Base-by-base conservation (phyloP, 64 coral and sea anemone species). In the Stichodactyla helianthus region DNA sequence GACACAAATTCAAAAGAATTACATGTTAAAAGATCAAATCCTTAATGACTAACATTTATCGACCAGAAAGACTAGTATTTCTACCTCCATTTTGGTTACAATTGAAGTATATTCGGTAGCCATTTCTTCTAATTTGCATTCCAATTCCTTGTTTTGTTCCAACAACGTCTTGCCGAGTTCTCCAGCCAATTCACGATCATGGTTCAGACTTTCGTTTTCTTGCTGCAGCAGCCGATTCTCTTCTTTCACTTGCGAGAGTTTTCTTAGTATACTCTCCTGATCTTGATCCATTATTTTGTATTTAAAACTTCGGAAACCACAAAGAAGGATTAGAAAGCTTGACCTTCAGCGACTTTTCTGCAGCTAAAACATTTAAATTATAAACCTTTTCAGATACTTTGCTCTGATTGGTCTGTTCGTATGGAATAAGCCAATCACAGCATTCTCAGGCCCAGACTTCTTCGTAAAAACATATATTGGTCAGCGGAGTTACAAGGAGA, bases 121-220 rank as follows among this genome's bases (percentile, higher is more conserved):
- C 2, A 95, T 88, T 62, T 95, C 93, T 63, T 99, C 93, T 54
- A 95, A 83, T 88, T 94, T 92, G 56, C 77, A 89, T 71, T 95
- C 85, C 74, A 92, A 90, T 65, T 99, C 97, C 55, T 93, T 94
- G 31, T 99, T 99, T 19, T 87, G 94, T 90, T 99, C 87, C 2
- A 99, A 82, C 26, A 99, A 89, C 59, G 85, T 90, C 31, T 99
- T 99, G 0, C 97, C 97, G 13, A 99, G 63, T 27, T 99, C 80
- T 6, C 93, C 97, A n/a, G 97, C 94, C 53, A 97, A 87, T 82
- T 97, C 59, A 26, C 86, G 74, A 82, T 97, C 88, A 52, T 87
- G 80, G 28, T 90, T 76, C 58, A 97, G 53, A 6, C 77, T 79
- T 55, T 87, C 84, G 14, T 84, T 90, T 54, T 97, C 91, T 25